Conservation (phyloP, 2,888 invertebrate genomes). For the Rhogogaster chlorosoma region DNA sequence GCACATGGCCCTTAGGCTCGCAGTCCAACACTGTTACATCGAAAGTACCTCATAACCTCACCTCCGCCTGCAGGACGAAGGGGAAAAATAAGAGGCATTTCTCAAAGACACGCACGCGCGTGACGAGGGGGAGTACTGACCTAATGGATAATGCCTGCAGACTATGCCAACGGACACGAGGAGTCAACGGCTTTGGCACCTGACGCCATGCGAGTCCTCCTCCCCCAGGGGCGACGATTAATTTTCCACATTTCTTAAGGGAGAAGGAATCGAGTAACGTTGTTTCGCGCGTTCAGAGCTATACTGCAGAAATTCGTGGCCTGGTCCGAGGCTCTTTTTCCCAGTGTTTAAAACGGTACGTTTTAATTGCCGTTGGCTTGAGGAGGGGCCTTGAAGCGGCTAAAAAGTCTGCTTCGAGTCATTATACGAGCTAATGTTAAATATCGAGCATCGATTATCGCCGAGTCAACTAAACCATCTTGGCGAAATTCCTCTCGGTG, state of each 20-base stretch:
- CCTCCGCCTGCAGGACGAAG: constrained; percentile 12
- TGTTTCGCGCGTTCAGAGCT: too few relatives aligned
- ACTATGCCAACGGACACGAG: constrained; percentile 71
- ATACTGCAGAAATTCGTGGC: neutral
- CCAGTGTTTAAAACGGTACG: neutral
- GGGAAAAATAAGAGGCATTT: constrained; percentile 53
- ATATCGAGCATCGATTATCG: constrained; percentile 7
- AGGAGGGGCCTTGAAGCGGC: neutral
- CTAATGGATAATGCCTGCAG: constrained; percentile 52
- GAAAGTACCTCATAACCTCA: too few relatives aligned
- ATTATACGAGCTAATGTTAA: neutral
- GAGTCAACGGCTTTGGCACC: constrained; percentile 75
- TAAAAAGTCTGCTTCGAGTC: neutral
- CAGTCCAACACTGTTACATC: constrained; percentile 10
- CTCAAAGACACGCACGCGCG: constrained; percentile 56
- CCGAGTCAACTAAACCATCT: constrained; percentile 1
- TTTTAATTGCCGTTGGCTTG: neutral
- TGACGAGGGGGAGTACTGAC: constrained; percentile 22
- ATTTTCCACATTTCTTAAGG: neutral
- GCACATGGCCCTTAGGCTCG: constrained; percentile 71
- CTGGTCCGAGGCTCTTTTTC: neutral
- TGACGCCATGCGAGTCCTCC: constrained; percentile 62
- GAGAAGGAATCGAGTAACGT: neutral
- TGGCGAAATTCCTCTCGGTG: neutral
- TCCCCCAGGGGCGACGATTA: neutral